Evolutionary conservation across 2,113 vertebrate species (phyloP), one percentile per base, ranked within the genome.

Genomic region (Bubalus kerabau): DNA sequence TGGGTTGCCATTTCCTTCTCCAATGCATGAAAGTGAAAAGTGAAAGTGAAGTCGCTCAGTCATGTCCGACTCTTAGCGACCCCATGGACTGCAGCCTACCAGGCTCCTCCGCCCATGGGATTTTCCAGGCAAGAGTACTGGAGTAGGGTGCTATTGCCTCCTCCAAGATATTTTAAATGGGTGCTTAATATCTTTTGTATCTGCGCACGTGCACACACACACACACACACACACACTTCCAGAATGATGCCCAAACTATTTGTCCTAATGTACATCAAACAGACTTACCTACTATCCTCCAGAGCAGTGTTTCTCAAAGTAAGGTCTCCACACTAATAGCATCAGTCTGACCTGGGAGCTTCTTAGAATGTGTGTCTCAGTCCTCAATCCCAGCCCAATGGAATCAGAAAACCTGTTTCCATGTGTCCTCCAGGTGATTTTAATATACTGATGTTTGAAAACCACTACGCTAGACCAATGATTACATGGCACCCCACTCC

Each of bases 191-290:
- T 30, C 13, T 21, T 50, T 15, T 32, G 23, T 52, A 52, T 23
- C 12, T 21, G 13, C 43, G 15, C 16, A 4, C 36, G 4, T 32
- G 43, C 76, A 88, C 8, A 6, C 43, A 19, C 6, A 21, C n/a
- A 87, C 32, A 16, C n/a, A n/a, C 19, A 9, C 30, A 50, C 7
- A 7, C 3, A 11, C 5, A 21, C 32, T 28, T 56, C 19, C 40
- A 76, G 48, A 83, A 30, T 6, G 64, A 6, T 4, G 9, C 26
- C 30, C 16, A 6, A 57, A 3, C 48, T 32, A 11, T 30, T 32
- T 26, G 4, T 10, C 54, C 17, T 12, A 32, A 28, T 4, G 32
- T 21, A n/a, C 23, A 17, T 0, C 6, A 2, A 76, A 10, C 1
- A 60, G 64, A 32, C 15, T 32, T 48, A 32, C 36, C 87, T 43